Evolutionary conservation across 1,140 invertebrate genomes (phyloP), one percentile per base, ranked within the genome.

Genomic region (Papilio glaucus): DNA sequence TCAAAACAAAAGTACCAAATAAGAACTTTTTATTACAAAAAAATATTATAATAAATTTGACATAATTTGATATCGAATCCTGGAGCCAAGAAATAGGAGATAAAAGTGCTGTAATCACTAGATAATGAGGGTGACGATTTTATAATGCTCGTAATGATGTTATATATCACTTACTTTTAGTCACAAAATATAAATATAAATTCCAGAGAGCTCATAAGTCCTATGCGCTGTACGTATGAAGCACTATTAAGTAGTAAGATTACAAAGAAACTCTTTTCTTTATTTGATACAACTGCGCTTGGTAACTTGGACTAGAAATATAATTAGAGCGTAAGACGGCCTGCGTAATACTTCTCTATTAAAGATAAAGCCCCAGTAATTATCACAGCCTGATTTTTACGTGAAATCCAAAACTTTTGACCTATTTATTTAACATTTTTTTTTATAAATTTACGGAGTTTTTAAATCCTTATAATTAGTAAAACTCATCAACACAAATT

Each of bases 261-360:
- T 49, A 49, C 45, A 49, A 49, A 49, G 45, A 49, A 49, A 49
- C 45, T 18, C 45, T 49, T 21, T 49, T 49, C 45, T 49, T 49
- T 15, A 49, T 49, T 49, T 49, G 45, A 49, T 49, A 49, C 45
- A 49, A 49, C 45, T 49, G 15, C 45, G 18, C 45, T 49, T n/a
- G n/a, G n/a, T n/a, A 1, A 15, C 45, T 15, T 15, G 45, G 45
- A 49, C 15, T 49, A 49, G 15, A 49, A 21, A 49, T 15, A 49
- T 49, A 21, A 49, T 49, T 49, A 49, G 45, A 49, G 18, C 45
- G 45, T 49, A 49, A 49, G 45, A 15, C 15, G 45, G 21, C 45
- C 7, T 33, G 2, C 29, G 8, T 33, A 33, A 49, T 15, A 49
- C 21, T 49, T 49, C 45, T 21, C 2, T 49, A 49, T 49, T 49